Base-by-base conservation (phyloP, 2,888 invertebrate genomes). In the Drosophila meridiana region DNA sequence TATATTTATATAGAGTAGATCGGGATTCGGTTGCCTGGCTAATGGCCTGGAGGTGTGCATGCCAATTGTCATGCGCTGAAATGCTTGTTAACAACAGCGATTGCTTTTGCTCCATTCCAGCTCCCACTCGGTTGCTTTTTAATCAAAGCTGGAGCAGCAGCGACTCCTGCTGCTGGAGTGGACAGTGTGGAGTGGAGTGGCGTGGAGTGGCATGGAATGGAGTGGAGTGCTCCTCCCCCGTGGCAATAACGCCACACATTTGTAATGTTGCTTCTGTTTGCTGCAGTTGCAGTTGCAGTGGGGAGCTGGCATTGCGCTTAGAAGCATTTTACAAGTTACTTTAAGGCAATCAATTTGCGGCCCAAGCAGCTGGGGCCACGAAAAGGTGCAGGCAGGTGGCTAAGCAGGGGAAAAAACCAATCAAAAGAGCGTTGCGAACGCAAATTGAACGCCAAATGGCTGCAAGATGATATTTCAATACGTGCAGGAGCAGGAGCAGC, bases 211-310 rank as follows among this genome's bases (percentile, higher is more conserved):
- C 20, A 20, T 20, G 20, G 7, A 47, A 28, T 28, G 40, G 14
- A 40, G 40, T 14, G 14, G 20, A 20, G 14, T 43, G 69, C 82
- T 74, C 83, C 87, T 90, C 89, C 86, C 90, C 89, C 87, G 76
- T 89, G 90, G 91, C 91, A 91, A 91, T 91, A 91, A 91, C 92
- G 90, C 90, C 92, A 92, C 87, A 91, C 89, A 91, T 91, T 91
- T 90, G 91, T 91, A 92, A 91, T 89, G 80, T 81, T 91, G 91
- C 91, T 91, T 90, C 91, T 92, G 91, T 91, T 92, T 90, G 4
- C 11, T 78, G 43, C 58, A 34, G 76, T 83, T 73, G 75, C 76
- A 79, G 72, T 70, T 69, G 70, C 28, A 47, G 47, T 7, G 38
- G 34, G 36, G 47, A 26, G 34, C 13, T 30, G 40, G 63, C 5